A percentile compares a stretch with the other conserved stretches of the same genome.
Conservation (phyloP, 2,797 vertebrate genomes). For the Jordanella pulchra region DNA sequence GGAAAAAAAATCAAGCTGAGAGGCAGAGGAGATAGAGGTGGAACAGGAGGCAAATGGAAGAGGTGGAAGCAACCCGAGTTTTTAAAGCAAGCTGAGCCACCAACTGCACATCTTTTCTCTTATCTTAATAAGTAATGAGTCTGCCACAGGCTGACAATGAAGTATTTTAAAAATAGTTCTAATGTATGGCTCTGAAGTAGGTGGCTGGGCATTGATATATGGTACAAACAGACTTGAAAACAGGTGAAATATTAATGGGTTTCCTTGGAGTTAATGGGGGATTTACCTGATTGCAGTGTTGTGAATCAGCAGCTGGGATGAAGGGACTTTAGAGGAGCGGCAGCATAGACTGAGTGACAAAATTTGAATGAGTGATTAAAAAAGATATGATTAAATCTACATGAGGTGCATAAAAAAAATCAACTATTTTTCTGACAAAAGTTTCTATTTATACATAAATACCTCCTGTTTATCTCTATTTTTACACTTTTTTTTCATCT, state of each 20-base stretch:
- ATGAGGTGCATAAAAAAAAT: background rate
- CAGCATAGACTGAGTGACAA: constrained; percentile 32
- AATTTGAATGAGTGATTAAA: constrained; percentile 12
- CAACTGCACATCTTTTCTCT: constrained; percentile 91
- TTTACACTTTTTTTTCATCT: background rate
- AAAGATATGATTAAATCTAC: background rate
- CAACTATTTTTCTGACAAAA: background rate
- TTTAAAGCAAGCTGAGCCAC: constrained; percentile 88
- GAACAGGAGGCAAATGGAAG: constrained; percentile 54
- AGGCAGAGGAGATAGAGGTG: constrained; percentile 26
- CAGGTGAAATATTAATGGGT: constrained; percentile 98
- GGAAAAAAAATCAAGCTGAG: constrained; percentile 39
- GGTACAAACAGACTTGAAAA: constrained; percentile 89
- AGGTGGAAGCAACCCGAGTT: constrained; percentile 72
- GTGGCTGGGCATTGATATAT: constrained; percentile 97
- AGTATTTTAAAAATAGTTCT: constrained; percentile 99
- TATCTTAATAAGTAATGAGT: constrained; percentile 99
- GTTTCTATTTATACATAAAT: background rate
- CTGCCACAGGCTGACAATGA: constrained; percentile 99
- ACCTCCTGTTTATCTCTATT: constrained; percentile 5
- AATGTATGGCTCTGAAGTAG: constrained; percentile 97
- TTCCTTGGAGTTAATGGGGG: constrained; percentile 85
- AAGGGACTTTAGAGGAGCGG: constrained; percentile 15
- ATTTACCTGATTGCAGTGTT: constrained; percentile 86
- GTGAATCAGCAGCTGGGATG: constrained; percentile 46